Base-by-base conservation (phyloP, 2,113 vertebrate genomes). In the Rutilus rutilus region DNA sequence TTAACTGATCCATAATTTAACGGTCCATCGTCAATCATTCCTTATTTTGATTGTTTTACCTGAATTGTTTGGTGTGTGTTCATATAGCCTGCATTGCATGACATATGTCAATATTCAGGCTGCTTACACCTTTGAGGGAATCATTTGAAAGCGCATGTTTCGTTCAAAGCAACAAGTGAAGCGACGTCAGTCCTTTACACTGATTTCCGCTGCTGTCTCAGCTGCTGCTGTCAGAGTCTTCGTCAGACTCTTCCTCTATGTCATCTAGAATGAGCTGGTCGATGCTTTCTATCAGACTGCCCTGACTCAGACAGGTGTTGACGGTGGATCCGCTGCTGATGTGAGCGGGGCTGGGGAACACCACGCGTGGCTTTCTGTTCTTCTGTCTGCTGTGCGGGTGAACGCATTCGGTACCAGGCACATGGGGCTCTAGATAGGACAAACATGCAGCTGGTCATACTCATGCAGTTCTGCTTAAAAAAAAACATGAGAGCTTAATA, bases 241-340 rank as follows among this genome's bases (percentile, higher is more conserved):
- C 42, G 1, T 84, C 82, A 11, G 60, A 87, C 11, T 80, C 87
- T 1, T 87, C 85, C 12, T 81, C 80, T 74, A 96, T 92, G 84
- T 95, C 95, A 0, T 94, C 94, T 86, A 95, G 90, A 78, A 96
- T 94, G 77, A 95, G 91, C 8, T 92, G 85, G 79, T 93, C 86
- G 10, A 96, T 84, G 73, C 94, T 90, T 2, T 73, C 86, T 69
- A 95, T 33, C 83, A 95, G 90, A 85, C 93, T 93, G 2, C 93
- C 93, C 86, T 96, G 95, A 89, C 95, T 96, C 65, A 96, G 85
- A 83, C 95, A 96, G 3, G 95, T 96, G 87, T 92, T 94, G 83
- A 96, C 94, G 0, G 95, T 96, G 78, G 95, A 96, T 39, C 95
- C 95, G 0, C 92, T 93, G 88, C 95, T 95, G 52, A 91, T 84